A percentile compares a stretch with the other conserved stretches of the same genome.
These are phyloP conservation scores for Cantharis lateralis DNA, from an alignment of 2,888 invertebrate genomes.

Conservation along the genomic window DNA sequence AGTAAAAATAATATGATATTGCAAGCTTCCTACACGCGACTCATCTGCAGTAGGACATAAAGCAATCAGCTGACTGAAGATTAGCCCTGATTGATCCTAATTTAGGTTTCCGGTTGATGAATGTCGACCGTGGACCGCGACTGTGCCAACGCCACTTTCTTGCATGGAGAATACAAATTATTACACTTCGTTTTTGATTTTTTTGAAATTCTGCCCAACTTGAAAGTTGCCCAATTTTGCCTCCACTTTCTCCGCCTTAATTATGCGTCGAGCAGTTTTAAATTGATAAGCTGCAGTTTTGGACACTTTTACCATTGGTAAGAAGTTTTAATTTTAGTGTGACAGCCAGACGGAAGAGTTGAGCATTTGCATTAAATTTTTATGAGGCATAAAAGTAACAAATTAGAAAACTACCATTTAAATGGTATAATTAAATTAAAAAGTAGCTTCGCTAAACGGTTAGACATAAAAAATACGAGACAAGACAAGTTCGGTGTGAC, in stretches of 20 bases:
- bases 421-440: background rate
- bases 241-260: background rate
- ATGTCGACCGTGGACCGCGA: slow-evolving; percentile 33
- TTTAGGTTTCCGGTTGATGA: slow-evolving; percentile 53
- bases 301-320: background rate
- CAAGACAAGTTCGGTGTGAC: background rate
- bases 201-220: background rate
- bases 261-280: background rate
- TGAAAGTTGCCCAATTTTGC: background rate
- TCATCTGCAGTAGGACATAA: slow-evolving; percentile 47
- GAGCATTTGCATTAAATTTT: background rate
- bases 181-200: background rate
- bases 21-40: slow-evolving; percentile 29
- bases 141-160: slow-evolving; percentile 25
- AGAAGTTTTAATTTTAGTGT: background rate
- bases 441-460: background rate
- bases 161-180: slow-evolving; percentile 23
- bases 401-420: background rate
- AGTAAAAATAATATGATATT: slow-evolving; percentile 26
- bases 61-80: slow-evolving; percentile 56
- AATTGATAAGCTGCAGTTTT: background rate
- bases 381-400: background rate
- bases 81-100: slow-evolving; percentile 57
- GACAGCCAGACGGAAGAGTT: background rate
- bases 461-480: background rate